Evolutionary conservation across 2,888 invertebrate species (phyloP), one percentile per base, ranked within the genome.

Genomic region (Thera britannica): DNA sequence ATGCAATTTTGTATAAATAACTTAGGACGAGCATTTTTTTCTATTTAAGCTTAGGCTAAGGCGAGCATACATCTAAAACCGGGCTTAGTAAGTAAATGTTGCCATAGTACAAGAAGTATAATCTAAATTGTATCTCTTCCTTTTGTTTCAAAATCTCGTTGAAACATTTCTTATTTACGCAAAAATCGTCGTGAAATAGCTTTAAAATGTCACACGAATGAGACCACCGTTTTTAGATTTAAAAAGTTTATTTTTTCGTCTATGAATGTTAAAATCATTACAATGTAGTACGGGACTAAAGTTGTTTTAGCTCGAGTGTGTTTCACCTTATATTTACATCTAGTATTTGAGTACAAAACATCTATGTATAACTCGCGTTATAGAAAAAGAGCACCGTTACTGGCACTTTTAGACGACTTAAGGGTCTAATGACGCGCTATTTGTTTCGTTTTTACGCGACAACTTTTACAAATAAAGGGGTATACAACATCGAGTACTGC

Each of bases 161-260:
- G 61, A 62, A 59, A 49, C 59, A 68, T 38, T 58, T 64, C 65
- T 49, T 59, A 62, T 65, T 46, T 66, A 60, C 65, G 61, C 66
- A 66, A 71, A 64, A 71, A 52, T 66, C 69, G 61, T 68, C 83
- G 81, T 83, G 82, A 80, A 81, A 81, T 88, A 92, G 92, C 92
- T 91, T 93, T 93, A 92, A 90, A 88, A 83, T 87, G 87, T 90
- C 89, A 89, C 91, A 90, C 89, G 92, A 90, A 81, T 81, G 80
- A 88, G 84, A 93, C 93, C 93, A 93, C 93, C 93, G 93, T 87
- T 85, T 87, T 89, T 90, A 89, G 86, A 83, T 85, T 82, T 83
- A 83, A 77, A 78, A 78, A 77, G 70, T 74, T 70, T 74, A 75
- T 62, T 76, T 79, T 76, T 76, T 77, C 77, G 73, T 79, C 78